Conservation (phyloP, 2,888 invertebrate species). For the Xylophagus ater region DNA sequence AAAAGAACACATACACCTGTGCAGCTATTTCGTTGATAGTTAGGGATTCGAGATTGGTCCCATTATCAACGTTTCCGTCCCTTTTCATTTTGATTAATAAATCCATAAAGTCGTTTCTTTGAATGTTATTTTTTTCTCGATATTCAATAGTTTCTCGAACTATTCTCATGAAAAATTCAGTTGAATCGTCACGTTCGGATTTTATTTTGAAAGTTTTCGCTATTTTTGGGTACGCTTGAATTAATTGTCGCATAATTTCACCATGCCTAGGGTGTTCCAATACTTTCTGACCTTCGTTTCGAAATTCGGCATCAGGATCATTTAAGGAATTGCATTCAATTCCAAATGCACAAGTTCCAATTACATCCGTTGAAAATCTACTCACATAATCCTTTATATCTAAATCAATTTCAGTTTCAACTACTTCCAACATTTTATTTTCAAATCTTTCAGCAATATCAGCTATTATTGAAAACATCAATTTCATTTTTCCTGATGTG, state of each 20-base stretch:
- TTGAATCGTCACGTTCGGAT: slow-evolving; percentile 23
- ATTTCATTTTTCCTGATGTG: slow-evolving; percentile 41
- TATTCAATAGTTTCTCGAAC: slow-evolving; percentile 35
- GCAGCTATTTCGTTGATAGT: slow-evolving; percentile 19
- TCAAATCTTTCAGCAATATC: slow-evolving; percentile 27
- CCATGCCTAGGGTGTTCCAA: no score
- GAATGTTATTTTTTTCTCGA: slow-evolving; percentile 29
- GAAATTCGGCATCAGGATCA: no score
- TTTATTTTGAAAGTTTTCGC: no score
- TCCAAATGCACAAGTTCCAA: no score
- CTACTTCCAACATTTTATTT: not conserved
- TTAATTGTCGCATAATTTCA: no score
- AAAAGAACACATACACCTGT: slow-evolving; percentile 26
- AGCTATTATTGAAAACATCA: slow-evolving; percentile 35
- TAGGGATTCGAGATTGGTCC: not conserved
- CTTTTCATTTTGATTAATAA: slow-evolving; percentile 41
- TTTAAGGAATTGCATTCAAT: no score
- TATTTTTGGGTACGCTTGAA: no score
- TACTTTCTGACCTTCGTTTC: no score
- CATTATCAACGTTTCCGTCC: not conserved
- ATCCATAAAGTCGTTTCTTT: slow-evolving; percentile 43
- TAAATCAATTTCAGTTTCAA: slow-evolving; percentile 6
- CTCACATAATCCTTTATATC: no score
- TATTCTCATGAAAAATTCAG: slow-evolving; percentile 26
- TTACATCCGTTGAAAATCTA: no score